phyloP scores from a whole-genome alignment of 2,797 vertebrate species.

The Myiothlypis chrysogaster region DNA sequence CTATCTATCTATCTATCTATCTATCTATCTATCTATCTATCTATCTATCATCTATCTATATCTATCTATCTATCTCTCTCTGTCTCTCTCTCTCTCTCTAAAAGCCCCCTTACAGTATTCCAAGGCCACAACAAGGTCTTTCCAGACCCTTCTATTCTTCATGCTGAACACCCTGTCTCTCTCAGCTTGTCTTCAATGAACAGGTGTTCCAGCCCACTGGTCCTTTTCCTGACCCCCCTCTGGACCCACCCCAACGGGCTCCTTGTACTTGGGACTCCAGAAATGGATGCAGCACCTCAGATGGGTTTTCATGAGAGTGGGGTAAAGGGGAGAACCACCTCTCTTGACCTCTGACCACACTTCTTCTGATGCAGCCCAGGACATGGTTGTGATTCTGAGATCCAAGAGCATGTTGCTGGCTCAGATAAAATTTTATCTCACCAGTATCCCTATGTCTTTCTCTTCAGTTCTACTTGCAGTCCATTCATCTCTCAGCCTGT shows the following conservation, averaged over 20 bases:
- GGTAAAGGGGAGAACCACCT: not conserved
- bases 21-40: not conserved
- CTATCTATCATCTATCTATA: too few species aligned
- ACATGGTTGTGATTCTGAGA: fast-evolving
- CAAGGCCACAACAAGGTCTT: not conserved
- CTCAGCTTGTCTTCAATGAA: not conserved
- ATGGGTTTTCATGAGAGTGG: not conserved
- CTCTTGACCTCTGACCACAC: not conserved
- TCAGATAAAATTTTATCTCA: not conserved
- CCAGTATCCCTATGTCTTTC: fast-evolving
- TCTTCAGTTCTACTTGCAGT: not conserved
- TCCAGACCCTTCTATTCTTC: not conserved
- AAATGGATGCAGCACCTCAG: too few species aligned
- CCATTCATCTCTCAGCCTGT: not conserved
- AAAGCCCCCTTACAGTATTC: not conserved
- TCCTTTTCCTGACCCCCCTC: not conserved
- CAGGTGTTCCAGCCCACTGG: not conserved
- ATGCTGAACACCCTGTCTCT: not conserved
- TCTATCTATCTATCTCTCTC: not conserved
- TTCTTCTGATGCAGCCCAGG: not conserved
- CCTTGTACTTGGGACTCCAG: not conserved
- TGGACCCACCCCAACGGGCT: not conserved
- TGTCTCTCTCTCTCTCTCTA: too few species aligned
- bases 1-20: not conserved
- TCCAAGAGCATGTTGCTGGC: not conserved